phyloP scores from a whole-genome alignment of 2,797 vertebrate species.

The Poeciliopsis presidionis region DNA sequence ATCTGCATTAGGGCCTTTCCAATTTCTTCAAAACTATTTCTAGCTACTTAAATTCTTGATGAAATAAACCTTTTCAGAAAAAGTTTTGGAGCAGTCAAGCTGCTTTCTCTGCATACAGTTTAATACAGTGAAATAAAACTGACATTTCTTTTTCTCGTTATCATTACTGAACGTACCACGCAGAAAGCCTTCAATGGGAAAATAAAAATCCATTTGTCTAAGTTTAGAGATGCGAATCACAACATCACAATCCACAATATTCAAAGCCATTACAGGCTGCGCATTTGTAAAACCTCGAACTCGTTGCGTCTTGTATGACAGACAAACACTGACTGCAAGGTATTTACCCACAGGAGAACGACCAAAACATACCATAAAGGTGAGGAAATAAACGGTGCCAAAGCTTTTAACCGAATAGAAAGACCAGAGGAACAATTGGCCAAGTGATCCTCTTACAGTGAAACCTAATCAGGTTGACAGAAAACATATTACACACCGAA shows the following conservation, averaged over 20 bases:
- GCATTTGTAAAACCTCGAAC: background rate
- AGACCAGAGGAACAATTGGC: slow-evolving; percentile 28
- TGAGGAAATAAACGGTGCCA: slow-evolving; percentile 22
- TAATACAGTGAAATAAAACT: background rate
- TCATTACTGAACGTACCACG: background rate
- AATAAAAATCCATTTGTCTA: background rate
- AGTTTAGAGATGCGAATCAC: background rate
- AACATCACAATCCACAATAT: background rate
- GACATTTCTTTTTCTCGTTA: background rate
- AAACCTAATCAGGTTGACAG: slow-evolving; percentile 47
- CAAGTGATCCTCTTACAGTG: slow-evolving; percentile 32
- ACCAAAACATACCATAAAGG: background rate
- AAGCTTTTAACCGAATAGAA: slow-evolving; percentile 18
- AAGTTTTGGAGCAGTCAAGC: background rate
- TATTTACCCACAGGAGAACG: background rate
- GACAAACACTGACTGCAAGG: slow-evolving; percentile 4
- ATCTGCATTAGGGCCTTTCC: background rate
- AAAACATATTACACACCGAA: slow-evolving; percentile 54
- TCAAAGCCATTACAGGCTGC: background rate
- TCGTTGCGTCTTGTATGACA: background rate
- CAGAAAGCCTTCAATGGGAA: background rate
- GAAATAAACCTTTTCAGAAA: background rate
- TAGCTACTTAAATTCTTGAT: background rate
- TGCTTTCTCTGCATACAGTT: background rate
- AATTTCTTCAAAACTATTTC: background rate